Percentiles rank a stretch among this genome's conserved stretches.
Conservation (phyloP, 2,113 vertebrate genomes). For the Budorcas taxicolor region DNA sequence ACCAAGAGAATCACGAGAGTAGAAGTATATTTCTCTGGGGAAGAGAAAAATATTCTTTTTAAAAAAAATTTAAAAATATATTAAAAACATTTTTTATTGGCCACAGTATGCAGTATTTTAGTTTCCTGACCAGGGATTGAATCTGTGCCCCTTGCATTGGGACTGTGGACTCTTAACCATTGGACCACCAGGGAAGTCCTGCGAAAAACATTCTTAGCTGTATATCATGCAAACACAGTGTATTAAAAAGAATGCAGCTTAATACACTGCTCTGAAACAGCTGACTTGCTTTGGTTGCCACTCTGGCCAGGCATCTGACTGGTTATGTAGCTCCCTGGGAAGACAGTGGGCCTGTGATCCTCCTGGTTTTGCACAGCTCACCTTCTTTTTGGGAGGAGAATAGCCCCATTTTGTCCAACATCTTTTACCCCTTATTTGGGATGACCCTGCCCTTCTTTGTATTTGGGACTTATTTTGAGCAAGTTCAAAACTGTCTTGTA, state of each 20-base stretch:
- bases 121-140: background rate
- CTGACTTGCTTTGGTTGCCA: background rate
- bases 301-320: background rate
- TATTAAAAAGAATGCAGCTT: background rate
- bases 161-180: background rate
- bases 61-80: background rate
- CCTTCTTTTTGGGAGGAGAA: background rate
- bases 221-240: background rate
- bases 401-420: background rate
- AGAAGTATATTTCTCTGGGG: background rate
- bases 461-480: constrained; percentile 69
- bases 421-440: constrained; percentile 1
- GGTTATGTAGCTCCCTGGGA: background rate
- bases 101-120: background rate
- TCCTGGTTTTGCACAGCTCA: background rate
- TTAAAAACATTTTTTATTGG: background rate
- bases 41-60: background rate
- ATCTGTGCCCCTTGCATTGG: background rate
- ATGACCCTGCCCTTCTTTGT: constrained; percentile 41
- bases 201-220: background rate
- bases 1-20: background rate
- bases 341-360: background rate
- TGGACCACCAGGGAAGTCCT: background rate
- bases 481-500: constrained; percentile 74
- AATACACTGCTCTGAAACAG: background rate